Conservation (phyloP, 2,797 vertebrate genomes). For the Platyrinchus mystaceus region DNA sequence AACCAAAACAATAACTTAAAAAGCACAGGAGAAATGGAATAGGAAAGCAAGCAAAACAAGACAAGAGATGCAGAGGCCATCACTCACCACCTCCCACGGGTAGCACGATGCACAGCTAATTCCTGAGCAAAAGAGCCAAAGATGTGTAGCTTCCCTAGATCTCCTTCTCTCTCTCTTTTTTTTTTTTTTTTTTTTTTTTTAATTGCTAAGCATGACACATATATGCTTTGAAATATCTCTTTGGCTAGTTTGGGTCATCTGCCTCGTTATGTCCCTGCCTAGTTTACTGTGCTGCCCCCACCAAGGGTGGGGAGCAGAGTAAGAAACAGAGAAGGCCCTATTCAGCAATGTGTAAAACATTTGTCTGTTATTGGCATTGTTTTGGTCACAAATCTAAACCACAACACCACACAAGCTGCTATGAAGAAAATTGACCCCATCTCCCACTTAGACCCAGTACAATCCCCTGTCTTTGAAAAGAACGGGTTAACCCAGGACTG, state of each 20-base stretch:
- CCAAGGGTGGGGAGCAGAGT: background rate
- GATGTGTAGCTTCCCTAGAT: background rate
- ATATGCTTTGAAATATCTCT: background rate
- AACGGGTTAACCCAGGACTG: background rate
- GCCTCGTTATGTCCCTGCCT: background rate
- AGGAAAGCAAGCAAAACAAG: background rate
- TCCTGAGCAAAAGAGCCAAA: background rate
- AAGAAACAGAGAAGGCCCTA: background rate
- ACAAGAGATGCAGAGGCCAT: background rate
- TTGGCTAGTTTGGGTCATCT: background rate
- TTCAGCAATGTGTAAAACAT: background rate
- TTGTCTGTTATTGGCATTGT: background rate
- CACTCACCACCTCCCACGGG: background rate
- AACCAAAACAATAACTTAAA: background rate
- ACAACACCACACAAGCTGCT: background rate
- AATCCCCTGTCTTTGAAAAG: background rate
- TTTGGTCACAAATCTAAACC: background rate
- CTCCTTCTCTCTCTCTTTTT: background rate
- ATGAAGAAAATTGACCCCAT: background rate
- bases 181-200: background rate
- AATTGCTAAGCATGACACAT: background rate
- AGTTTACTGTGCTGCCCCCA: background rate
- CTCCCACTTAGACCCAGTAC: background rate
- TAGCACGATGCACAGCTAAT: rapidly evolving
- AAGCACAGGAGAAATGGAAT: background rate